Base-by-base conservation (phyloP, 2,113 vertebrate species). In the Spea multiplicata region DNA sequence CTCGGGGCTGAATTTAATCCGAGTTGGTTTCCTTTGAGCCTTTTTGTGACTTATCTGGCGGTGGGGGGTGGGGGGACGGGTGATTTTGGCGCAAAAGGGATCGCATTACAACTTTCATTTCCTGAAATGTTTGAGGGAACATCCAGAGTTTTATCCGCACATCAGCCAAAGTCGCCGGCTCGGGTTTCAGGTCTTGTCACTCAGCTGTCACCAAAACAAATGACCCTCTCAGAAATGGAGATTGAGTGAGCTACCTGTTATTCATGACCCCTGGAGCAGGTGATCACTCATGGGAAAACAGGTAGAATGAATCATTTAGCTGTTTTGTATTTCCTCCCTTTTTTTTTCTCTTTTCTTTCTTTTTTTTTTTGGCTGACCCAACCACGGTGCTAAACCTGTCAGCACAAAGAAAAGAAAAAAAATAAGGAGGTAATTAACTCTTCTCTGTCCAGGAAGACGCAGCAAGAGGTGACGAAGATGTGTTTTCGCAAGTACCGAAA, bases 31-130 rank as follows among this genome's bases (percentile, higher is more conserved):
- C 93, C 93, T 95, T 94, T 93, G 94, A 95, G 93, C 91, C 93
- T n/a, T 96, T 30, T 96, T 96, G 94, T 95, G 95, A 92, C 91
- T 93, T n/a, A n/a, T n/a, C n/a, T n/a, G n/a, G n/a, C n/a, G n/a
- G n/a, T n/a, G n/a, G n/a, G 91, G 87, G 93, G 94, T 94, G 96
- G 30, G 30, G 30, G 30, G 30, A n/a, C n/a, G 93, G 94, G 94
- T 95, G 94, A 94, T 90, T 91, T 94, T 92, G 94, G 95, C 93
- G 94, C 95, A 87, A 91, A 30, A 90, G 93, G 91, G 95, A 97
- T 98, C 96, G 86, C 89, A 89, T 98, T 98, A 96, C 96, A 95
- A 96, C 96, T 98, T 98, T 98, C 96, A 98, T 98, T 98, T 98
- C 97, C 97, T 97, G 96, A 97, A 96, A 94, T 94, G 95, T 96